These are phyloP conservation scores for Calcarius lapponicus DNA, from an alignment of 2,797 vertebrate species.

Conservation along the genomic window DNA sequence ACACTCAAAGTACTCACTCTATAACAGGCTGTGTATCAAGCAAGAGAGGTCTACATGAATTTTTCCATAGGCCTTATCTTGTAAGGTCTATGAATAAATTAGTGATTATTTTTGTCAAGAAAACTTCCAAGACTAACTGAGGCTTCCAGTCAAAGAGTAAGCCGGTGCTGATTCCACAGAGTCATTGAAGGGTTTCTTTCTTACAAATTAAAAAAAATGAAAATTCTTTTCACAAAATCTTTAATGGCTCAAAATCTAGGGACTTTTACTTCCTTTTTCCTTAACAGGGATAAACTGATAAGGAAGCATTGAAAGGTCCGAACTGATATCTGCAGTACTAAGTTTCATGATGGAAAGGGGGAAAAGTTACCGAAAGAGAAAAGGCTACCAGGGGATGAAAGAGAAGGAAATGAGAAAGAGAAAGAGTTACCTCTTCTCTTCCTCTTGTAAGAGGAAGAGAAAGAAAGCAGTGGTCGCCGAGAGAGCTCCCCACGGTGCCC, in stretches of 20 bases:
- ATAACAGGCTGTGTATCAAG: not conserved
- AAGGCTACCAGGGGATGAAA: not conserved
- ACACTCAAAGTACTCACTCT: not conserved
- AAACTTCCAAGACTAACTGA: not conserved
- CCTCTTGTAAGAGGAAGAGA: no score
- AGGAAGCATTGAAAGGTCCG: fast-evolving
- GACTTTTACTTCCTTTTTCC: not conserved
- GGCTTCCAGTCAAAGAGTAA: not conserved
- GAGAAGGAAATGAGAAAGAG: not conserved
- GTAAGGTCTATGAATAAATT: not conserved
- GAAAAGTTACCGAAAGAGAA: not conserved
- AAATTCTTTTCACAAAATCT: not conserved
- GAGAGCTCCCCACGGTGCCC: not conserved
- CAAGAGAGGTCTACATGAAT: not conserved
- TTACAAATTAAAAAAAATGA: not conserved
- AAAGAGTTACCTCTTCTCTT: no score
- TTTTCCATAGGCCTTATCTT: not conserved
- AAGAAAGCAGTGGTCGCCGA: not conserved
- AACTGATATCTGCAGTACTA: not conserved
- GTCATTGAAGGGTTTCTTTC: not conserved
- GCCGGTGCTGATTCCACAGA: not conserved
- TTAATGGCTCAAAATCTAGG: not conserved
- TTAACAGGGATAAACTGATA: fast-evolving
- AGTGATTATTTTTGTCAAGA: not conserved
- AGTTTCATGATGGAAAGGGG: not conserved